Percentiles rank a stretch among this genome's conserved stretches.
These are phyloP conservation scores for Pelusios castaneus DNA, from an alignment of 2,113 vertebrate genomes.

Conservation along the genomic window DNA sequence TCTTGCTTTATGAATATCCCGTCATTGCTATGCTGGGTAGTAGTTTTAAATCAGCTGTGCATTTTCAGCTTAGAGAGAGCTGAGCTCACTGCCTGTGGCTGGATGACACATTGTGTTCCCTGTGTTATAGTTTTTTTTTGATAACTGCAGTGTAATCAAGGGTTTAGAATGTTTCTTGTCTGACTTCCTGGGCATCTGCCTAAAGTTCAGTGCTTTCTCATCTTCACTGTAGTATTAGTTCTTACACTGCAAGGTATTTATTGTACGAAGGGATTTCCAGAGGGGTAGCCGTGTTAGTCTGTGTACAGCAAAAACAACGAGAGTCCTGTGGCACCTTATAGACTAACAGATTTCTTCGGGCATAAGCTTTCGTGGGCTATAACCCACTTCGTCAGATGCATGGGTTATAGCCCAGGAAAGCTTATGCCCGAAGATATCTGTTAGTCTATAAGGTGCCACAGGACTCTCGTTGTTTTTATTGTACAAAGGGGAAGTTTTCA, in stretches of 20 bases:
- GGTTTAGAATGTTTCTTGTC: accelerated
- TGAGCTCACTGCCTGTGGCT: background rate
- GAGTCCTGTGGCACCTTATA: no score
- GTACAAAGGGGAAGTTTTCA: background rate
- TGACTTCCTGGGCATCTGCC: background rate
- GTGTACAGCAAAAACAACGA: no score
- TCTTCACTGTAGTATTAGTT: background rate
- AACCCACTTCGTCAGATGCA: no score
- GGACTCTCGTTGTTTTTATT: no score
- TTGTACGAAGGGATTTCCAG: background rate
- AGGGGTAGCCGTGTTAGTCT: no score
- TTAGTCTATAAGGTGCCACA: no score
- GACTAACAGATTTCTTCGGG: no score
- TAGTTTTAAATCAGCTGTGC: background rate
- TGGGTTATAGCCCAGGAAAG: no score
- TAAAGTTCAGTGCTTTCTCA: background rate
- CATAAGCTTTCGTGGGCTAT: no score
- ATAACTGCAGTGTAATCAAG: background rate
- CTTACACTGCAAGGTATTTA: background rate
- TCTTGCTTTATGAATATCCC: background rate
- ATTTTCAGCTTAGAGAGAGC: accelerated
- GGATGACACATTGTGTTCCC: background rate
- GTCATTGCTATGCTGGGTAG: background rate
- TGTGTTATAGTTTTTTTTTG: accelerated
- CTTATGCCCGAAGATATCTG: no score